Base-by-base conservation (phyloP, 92 coral and sea anemone genomes). In the Galaxea fascicularis region DNA sequence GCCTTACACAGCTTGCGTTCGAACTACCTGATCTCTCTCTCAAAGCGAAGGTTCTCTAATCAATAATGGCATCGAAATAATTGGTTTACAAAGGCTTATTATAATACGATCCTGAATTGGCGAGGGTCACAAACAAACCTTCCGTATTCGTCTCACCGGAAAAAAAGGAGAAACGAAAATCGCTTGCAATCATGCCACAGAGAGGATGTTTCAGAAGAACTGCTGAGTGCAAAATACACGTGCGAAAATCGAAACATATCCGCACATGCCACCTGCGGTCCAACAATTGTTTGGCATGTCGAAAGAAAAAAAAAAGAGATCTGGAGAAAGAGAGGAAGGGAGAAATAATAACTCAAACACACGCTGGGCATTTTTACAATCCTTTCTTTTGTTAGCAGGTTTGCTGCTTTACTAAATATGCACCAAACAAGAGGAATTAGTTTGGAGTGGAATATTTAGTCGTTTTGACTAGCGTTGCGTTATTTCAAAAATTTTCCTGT, bases 21-120 rank as follows among this genome's bases (percentile, higher is more conserved):
- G 7, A 44, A 56, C 49, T 18, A 16, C 22, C 71, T 52, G 57
- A 71, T 22, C 10, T 46, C 27, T 13, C 49, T 14, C 26, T 27
- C 27, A 49, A 13, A 1, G 76, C 65, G 49, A 11, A 30, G 62
- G 22, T 18, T 17, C 24, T 47, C n/a, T 87, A 87, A 92, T 91
- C 90, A 80, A 58, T 59, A 78, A 73, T 77, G 85, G 77, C 69
- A 94, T 94, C 98, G 95, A 92, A 85, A 92, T 94, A 94, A 94
- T 92, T 92, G 86, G 92, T 89, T 86, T 92, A 94, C 95, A 94
- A 94, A 92, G 88, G 89, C 87, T 83, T 92, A 87, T 92, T 92
- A 92, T 87, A 63, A 87, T 77, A 82, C 94, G 58, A 85, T 65
- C 79, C 65, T 86, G 62, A 73, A 62, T 80, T 83, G 82, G 85